Percentiles rank a stretch among this genome's conserved stretches.
Evolutionary conservation across 2,113 vertebrate genomes (phyloP).

Genomic region (Pseudopodoces humilis): DNA sequence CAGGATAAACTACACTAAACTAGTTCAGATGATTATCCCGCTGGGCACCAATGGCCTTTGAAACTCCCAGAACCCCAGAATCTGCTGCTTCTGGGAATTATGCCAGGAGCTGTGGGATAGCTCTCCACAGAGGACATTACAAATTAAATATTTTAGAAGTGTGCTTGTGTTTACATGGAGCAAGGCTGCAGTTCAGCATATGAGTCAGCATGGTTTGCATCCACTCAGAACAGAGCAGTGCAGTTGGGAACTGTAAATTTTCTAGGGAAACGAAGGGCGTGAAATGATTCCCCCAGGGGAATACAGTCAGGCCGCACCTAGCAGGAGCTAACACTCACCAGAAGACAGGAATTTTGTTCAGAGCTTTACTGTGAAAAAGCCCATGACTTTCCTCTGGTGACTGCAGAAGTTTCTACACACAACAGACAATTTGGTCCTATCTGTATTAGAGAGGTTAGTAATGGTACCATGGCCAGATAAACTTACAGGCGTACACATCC

Average conservation of each 20-base stretch:
- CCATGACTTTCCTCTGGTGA: not conserved
- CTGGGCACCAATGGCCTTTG: slow-evolving; percentile 33
- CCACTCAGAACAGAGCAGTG: not conserved
- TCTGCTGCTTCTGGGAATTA: slow-evolving; percentile 62
- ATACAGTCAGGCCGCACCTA: not conserved
- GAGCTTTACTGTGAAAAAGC: not conserved
- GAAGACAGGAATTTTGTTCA: slow-evolving; percentile 31
- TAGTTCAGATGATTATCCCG: slow-evolving; percentile 30
- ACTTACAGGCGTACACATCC: not conserved
- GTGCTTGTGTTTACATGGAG: slow-evolving; percentile 48
- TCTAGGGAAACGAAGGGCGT: not conserved
- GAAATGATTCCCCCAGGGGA: slow-evolving; percentile 13
- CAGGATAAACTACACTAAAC: slow-evolving; percentile 55
- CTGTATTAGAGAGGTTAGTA: not conserved
- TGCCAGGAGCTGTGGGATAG: slow-evolving; percentile 54
- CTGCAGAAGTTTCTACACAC: not conserved
- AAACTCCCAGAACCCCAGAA: slow-evolving; percentile 53
- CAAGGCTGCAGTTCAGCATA: slow-evolving; percentile 15
- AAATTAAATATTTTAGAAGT: slow-evolving; percentile 61
- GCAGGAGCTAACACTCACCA: slow-evolving; percentile 14
- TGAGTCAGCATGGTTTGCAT: slow-evolving; percentile 55
- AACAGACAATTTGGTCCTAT: not conserved
- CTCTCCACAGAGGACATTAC: slow-evolving; percentile 38
- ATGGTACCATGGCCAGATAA: not conserved
- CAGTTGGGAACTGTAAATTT: slow-evolving; percentile 27